Evolutionary conservation across 2,888 invertebrate genomes (phyloP).

Genomic region (Azorinus chamasolen): DNA sequence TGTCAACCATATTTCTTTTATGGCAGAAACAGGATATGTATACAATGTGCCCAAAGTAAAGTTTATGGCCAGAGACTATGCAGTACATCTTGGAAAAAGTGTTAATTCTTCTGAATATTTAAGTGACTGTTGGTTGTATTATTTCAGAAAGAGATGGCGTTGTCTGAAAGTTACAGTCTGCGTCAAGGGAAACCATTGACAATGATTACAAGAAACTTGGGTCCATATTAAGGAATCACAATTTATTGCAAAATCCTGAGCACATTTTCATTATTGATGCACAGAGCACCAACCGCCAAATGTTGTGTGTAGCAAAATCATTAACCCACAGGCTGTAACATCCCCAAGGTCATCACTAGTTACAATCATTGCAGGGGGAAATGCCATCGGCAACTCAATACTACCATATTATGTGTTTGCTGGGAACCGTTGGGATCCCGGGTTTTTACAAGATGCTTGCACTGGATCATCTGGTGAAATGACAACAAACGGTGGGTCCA

Average conservation of each 20-base stretch:
- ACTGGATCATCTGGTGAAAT: too few relatives aligned
- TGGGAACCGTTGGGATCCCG: too few relatives aligned
- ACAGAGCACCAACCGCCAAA: conserved; percentile 1
- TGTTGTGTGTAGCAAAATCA: conserved; percentile 18
- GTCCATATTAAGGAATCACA: neutral
- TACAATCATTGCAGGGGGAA: neutral
- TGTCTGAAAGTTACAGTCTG: conserved; percentile 5
- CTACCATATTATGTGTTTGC: neutral
- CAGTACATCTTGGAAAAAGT: conserved; percentile 6
- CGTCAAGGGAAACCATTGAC: conserved; percentile 5
- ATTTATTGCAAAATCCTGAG: conserved; percentile 10
- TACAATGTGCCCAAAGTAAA: conserved; percentile 21
- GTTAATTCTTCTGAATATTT: conserved; percentile 6
- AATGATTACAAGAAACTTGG: conserved; percentile 7
- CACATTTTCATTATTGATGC: conserved; percentile 26
- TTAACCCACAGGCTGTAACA: neutral
- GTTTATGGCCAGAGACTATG: conserved; percentile 28
- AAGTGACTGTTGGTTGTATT: conserved; percentile 20
- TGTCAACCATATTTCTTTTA: conserved; percentile 17
- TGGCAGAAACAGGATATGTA: conserved; percentile 32
- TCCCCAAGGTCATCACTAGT: neutral
- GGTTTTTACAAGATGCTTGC: too few relatives aligned
- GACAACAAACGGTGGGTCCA: too few relatives aligned
- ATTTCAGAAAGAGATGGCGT: conserved; percentile 12
- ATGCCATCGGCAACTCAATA: neutral